Base-by-base conservation (phyloP, 2,113 vertebrate genomes). In the Daboia siamensis region DNA sequence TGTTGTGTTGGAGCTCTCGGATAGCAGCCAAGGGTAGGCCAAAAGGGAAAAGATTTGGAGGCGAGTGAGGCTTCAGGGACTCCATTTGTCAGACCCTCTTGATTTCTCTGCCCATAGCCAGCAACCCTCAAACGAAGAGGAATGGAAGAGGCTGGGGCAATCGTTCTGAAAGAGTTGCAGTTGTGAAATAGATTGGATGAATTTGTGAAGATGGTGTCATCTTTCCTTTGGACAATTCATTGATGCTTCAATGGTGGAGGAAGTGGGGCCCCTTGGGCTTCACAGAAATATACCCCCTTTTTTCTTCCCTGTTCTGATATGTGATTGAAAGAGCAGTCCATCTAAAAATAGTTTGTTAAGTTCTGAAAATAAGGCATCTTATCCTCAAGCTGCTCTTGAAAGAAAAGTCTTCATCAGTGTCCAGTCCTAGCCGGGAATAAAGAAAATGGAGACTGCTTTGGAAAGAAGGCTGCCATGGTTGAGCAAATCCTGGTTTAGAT, bases 21-120 rank as follows among this genome's bases (percentile, higher is more conserved):
- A 88, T 26, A 15, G 52, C 5, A 0, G 0, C 5, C 33, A 74
- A 26, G 21, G 90, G 26, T 69, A 91, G 74, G 92, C 23, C 46
- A 24, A 59, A 86, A 85, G 74, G 86, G 0, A 9, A 69, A 80
- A 39, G 33, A 0, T 86, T 90, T 92, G 15, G 57, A 61, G 0
- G 6, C 90, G 74, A 90, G 57, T 10, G 59, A 26, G 59, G 87
- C 92, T 54, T 90, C 87, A 11, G 54, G 3, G 17, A 6, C 44
- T 48, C 48, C n/a, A 44, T 90, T 29, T 80, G 88, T 21, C 61
- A 0, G 0, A 23, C 26, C 9, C 87, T 86, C 90, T 10, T 44
- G 5, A 17, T 24, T 29, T 29, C 80, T 3, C 80, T 11, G 24
- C 5, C 0, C 0, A 0, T 0, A 0, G 44, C 29, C 48, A 52